phyloP scores from a whole-genome alignment of 2,113 vertebrate genomes.

The Oenanthe melanoleuca region DNA sequence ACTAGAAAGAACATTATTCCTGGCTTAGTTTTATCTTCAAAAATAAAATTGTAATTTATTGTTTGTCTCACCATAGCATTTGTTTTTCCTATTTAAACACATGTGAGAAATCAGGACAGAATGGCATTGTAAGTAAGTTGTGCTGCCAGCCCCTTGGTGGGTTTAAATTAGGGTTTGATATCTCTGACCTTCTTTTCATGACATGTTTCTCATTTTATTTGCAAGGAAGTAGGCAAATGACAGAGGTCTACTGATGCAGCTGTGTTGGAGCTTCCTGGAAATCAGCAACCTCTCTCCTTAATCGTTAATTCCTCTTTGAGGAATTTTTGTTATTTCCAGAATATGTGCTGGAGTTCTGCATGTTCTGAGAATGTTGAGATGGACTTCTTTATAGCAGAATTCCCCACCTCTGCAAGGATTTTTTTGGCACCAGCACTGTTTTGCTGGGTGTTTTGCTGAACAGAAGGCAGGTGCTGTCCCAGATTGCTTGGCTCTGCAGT shows the following conservation, averaged over 20 bases:
- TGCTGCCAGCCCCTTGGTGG: background rate
- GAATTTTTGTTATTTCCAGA: background rate
- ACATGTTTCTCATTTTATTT: background rate
- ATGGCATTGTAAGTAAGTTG: background rate
- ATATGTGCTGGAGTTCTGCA: background rate
- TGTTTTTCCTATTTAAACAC: background rate
- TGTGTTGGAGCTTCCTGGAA: background rate
- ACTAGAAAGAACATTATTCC: background rate
- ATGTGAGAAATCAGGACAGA: background rate
- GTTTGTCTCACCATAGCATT: background rate
- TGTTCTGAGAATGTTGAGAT: background rate
- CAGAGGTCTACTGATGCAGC: background rate
- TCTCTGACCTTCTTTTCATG: background rate
- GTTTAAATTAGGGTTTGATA: background rate
- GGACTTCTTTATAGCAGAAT: background rate
- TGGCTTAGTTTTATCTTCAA: background rate
- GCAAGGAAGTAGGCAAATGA: background rate
- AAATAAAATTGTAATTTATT: background rate
- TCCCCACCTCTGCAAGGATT: background rate
- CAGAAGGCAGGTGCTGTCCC: background rate
- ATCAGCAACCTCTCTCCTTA: background rate
- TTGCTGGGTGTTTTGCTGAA: background rate
- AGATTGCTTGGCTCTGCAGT: background rate
- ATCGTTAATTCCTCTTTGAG: background rate
- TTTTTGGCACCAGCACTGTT: background rate